phyloP scores from a whole-genome alignment of 1,140 invertebrate species.

The Pogonomyrmex barbatus region DNA sequence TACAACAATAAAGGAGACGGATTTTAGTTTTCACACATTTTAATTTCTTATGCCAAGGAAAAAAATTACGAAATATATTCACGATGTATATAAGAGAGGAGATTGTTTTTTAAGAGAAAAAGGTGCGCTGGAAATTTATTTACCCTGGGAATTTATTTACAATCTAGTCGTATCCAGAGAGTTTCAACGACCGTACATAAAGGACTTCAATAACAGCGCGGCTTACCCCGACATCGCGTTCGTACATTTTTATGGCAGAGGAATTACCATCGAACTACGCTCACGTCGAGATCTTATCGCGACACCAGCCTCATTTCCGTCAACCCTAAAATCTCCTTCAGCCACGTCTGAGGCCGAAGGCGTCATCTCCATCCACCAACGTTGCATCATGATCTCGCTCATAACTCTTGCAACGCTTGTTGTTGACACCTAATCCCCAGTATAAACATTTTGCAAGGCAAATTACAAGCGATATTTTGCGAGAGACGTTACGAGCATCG shows the following conservation, averaged over 20 bases:
- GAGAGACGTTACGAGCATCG: slow-evolving; percentile 11
- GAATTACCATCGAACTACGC: slow-evolving; percentile 10
- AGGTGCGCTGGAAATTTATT: background rate
- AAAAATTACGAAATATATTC: background rate
- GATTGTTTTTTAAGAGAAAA: background rate
- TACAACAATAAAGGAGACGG: background rate
- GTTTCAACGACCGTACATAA: slow-evolving; percentile 23
- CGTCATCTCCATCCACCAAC: slow-evolving; percentile 5
- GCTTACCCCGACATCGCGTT: slow-evolving; percentile 43
- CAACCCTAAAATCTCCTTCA: slow-evolving; percentile 31
- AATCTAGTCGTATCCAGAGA: background rate
- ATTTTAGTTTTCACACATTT: background rate
- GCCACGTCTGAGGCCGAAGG: slow-evolving; percentile 41
- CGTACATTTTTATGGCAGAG: slow-evolving; percentile 40
- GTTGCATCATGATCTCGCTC: slow-evolving; percentile 25
- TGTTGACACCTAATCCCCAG: slow-evolving; percentile 15
- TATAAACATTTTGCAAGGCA: slow-evolving; percentile 29
- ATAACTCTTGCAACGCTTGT: slow-evolving; percentile 38
- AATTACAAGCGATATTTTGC: slow-evolving; percentile 29
- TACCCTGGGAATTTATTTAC: too few relatives aligned
- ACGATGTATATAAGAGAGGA: too few relatives aligned
- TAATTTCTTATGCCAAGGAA: background rate
- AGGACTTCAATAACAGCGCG: slow-evolving; percentile 55
- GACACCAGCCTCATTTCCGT: slow-evolving; percentile 71
- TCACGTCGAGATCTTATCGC: slow-evolving; percentile 67